Conservation (phyloP, 2,113 vertebrate species). For the Psilopogon haemacephalus region DNA sequence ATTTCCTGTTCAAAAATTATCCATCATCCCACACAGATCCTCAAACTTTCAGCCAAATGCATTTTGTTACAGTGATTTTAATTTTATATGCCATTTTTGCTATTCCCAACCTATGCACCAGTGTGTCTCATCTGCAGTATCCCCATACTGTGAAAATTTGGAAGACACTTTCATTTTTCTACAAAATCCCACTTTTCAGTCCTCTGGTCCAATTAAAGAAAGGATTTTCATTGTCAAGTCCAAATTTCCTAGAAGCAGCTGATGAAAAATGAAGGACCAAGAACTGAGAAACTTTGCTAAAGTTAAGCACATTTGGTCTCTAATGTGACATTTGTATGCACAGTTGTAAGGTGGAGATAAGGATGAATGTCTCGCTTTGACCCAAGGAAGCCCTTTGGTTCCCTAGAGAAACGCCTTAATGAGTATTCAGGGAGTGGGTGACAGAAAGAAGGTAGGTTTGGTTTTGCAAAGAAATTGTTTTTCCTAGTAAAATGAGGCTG, state of each 20-base stretch:
- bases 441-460: neutral
- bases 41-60: neutral
- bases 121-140: neutral
- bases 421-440: neutral
- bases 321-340: neutral
- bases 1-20: neutral
- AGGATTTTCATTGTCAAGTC: neutral
- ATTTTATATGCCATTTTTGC: neutral
- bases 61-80: neutral
- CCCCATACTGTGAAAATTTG: neutral
- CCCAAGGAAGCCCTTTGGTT: neutral
- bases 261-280: neutral
- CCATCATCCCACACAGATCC: neutral
- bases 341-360: neutral
- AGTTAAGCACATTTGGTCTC: neutral
- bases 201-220: neutral
- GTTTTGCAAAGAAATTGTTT: neutral
- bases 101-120: neutral
- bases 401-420: neutral
- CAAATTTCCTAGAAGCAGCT: neutral
- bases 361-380: neutral
- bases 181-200: neutral
- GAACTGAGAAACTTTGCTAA: neutral
- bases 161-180: neutral
- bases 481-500: neutral